Evolutionary conservation across 1,140 invertebrate genomes (phyloP).

Genomic region (Danaus plexippus): DNA sequence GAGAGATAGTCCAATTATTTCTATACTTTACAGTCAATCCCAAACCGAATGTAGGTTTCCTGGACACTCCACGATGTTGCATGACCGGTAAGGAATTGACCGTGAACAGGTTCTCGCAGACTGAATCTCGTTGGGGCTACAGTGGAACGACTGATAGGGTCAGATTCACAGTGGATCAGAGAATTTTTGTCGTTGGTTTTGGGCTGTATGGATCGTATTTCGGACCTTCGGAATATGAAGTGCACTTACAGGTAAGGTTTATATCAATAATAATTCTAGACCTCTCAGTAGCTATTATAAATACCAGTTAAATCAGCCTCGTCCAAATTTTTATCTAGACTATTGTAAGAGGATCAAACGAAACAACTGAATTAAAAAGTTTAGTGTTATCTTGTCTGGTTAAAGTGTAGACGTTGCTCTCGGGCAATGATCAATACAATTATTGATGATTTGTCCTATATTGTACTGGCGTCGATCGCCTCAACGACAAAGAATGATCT

Average conservation of each 20-base stretch:
- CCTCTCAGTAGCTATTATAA: too few species aligned
- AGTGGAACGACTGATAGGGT: slow-evolving; percentile 89
- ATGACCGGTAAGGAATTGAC: slow-evolving; percentile 88
- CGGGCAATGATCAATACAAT: slow-evolving; percentile 9
- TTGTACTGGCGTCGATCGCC: background rate
- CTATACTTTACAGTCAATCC: slow-evolving; percentile 87
- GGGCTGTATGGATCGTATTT: slow-evolving; percentile 91
- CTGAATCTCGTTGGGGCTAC: slow-evolving; percentile 90
- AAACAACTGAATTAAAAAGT: too few species aligned
- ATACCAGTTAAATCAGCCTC: too few species aligned
- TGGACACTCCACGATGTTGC: slow-evolving; percentile 83
- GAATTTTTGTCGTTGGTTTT: slow-evolving; percentile 90
- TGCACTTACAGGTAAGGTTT: slow-evolving; percentile 76
- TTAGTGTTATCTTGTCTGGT: too few species aligned
- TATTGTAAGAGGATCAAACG: too few species aligned
- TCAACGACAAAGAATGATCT: background rate
- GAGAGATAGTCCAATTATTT: slow-evolving; percentile 84
- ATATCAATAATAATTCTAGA: too few species aligned
- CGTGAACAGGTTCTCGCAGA: slow-evolving; percentile 85
- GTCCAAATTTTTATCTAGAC: too few species aligned
- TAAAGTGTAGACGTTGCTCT: too few species aligned
- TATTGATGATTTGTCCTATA: background rate
- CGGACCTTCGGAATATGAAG: slow-evolving; percentile 86
- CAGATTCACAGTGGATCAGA: slow-evolving; percentile 86
- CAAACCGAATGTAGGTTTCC: slow-evolving; percentile 80